Percentiles rank a stretch among this genome's conserved stretches.
Evolutionary conservation across 2,888 invertebrate genomes (phyloP).

Genomic region (Drosophila meridiana): DNA sequence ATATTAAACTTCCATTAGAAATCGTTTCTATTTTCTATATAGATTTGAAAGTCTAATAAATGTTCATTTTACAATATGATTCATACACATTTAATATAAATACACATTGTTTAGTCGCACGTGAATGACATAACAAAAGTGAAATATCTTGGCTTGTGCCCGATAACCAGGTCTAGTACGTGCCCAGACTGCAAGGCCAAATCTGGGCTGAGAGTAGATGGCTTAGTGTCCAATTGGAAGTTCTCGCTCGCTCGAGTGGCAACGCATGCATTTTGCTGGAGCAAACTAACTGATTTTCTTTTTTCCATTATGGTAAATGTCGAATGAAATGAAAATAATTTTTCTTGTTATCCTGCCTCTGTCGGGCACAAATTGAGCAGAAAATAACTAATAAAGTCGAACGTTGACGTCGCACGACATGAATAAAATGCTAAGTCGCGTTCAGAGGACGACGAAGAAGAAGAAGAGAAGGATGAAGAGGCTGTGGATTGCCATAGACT

Average conservation of each 20-base stretch:
- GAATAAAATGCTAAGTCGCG: constrained; percentile 63
- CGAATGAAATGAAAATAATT: constrained; percentile 82
- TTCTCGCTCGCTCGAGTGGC: constrained; percentile 47
- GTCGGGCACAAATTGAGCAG: constrained; percentile 82
- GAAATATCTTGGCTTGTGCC: constrained; percentile 5
- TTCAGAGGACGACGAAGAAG: constrained; percentile 13
- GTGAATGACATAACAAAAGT: constrained; percentile 17
- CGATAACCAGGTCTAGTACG: constrained; percentile 48
- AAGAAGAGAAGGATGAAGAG: neutral
- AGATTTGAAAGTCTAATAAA: neutral
- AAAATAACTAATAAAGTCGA: constrained; percentile 83
- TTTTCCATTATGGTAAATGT: constrained; percentile 69
- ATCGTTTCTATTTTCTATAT: neutral
- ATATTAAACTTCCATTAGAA: neutral
- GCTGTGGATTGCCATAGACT: constrained; percentile 11
- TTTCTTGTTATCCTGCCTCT: constrained; percentile 81
- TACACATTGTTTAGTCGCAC: neutral
- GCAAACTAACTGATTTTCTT: constrained; percentile 8
- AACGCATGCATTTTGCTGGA: constrained; percentile 52
- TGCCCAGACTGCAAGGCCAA: constrained; percentile 48
- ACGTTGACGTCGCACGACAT: constrained; percentile 65
- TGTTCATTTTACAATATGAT: neutral
- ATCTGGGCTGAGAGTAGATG: constrained; percentile 32
- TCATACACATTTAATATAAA: neutral
- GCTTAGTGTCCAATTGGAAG: constrained; percentile 31